Evolutionary conservation across 2,113 vertebrate species (phyloP), one percentile per base, ranked within the genome.

Genomic region (Hiodon alosoides): DNA sequence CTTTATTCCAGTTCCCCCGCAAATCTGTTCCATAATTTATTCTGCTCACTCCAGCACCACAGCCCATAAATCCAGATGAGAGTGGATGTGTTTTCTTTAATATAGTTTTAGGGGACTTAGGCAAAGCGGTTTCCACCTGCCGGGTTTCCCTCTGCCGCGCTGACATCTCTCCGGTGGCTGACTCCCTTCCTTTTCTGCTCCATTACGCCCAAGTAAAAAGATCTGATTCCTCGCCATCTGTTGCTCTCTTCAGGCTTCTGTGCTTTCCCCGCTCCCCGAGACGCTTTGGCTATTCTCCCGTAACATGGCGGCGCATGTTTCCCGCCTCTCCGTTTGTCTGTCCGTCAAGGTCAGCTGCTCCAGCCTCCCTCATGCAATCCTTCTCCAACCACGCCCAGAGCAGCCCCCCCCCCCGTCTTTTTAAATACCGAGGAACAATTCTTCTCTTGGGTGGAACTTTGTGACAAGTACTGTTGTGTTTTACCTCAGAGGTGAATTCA

Each of bases 221-320:
- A n/a, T 31, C 17, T 2, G 17, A 77, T 67, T 85, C 72, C 8
- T 79, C 50, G 77, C 81, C 82, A 80, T 87, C 83, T 88, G 86
- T 76, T 74, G 73, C 66, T 61, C 46, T 13, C 51, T 78, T 80
- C 74, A 71, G 57, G 53, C 80, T 77, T 80, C 13, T 69, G 62
- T 69, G 59, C 76, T 71, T 71, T 71, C 14, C n/a, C 6, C 5
- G n/a, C 74, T 69, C 74, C 11, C 76, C 3, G 59, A 75, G 77
- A 76, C 60, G 31, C 3, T 31, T 3, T n/a, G 6, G 53, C 71
- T 7, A 13, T n/a, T 10, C 11, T 69, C 47, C 0, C 70, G 70
- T 50, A 67, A 77, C 52, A 74, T 13, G 52, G 9, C 48, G 53
- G n/a, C 47, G 9, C 52, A 48, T 0, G 16, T 64, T 17, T 58